Conservation (phyloP, 2,888 invertebrate genomes). For the Cetonia aurata region DNA sequence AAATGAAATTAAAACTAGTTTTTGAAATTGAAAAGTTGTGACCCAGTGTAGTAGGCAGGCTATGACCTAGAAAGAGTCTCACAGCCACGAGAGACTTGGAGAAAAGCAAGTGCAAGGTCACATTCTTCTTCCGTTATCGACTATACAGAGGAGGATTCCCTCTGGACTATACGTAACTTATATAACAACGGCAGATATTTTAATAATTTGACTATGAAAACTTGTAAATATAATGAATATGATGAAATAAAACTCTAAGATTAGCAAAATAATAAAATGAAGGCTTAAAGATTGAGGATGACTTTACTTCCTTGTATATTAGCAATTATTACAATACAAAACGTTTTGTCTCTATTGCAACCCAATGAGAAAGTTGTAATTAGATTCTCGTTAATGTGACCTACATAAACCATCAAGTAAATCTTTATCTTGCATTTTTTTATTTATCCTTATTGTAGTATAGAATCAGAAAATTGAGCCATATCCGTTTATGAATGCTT, state of each 20-base stretch:
- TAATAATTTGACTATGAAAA: conserved; percentile 7
- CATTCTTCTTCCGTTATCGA: conserved; percentile 46
- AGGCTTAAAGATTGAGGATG: no score
- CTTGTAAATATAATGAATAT: not conserved
- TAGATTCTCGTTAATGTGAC: no score
- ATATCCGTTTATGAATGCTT: no score
- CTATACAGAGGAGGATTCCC: conserved; percentile 18
- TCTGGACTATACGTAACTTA: conserved; percentile 3
- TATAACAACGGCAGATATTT: conserved; percentile 17
- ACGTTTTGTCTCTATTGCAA: no score
- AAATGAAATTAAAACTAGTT: conserved; percentile 62
- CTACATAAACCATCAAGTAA: no score
- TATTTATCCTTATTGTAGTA: no score
- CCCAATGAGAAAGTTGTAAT: no score
- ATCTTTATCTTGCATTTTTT: no score
- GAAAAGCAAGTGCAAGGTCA: conserved; percentile 48
- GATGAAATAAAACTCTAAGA: not conserved
- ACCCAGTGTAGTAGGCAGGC: conserved; percentile 51
- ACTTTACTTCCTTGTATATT: no score
- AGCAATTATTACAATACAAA: no score
- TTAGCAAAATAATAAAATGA: no score
- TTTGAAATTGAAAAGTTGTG: conserved; percentile 60
- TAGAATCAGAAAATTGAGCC: no score
- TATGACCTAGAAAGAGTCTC: conserved; percentile 53
- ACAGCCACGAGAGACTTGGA: conserved; percentile 24